These are phyloP conservation scores for Heterocephalus glaber DNA, from an alignment of 2,113 vertebrate species.

Conservation along the genomic window DNA sequence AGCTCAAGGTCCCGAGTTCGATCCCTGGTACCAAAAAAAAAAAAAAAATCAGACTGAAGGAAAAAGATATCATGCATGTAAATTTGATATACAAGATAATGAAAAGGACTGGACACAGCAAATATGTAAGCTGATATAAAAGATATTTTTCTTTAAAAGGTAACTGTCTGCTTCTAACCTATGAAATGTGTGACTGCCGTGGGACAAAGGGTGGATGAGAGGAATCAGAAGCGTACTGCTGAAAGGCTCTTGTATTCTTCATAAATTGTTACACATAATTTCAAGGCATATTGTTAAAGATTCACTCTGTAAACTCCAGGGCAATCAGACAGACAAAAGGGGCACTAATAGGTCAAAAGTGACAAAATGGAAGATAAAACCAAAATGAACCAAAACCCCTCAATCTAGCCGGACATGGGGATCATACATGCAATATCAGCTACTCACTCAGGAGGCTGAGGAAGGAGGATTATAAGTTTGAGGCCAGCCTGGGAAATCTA, in stretches of 20 bases:
- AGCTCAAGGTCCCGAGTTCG: too few species aligned
- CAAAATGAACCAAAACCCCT: not conserved
- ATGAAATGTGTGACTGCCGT: not conserved
- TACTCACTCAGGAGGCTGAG: not conserved
- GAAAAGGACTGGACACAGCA: not conserved
- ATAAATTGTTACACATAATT: not conserved
- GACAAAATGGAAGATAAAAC: slow-evolving; percentile 3
- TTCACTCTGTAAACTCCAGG: not conserved
- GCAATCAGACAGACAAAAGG: not conserved
- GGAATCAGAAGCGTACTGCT: not conserved
- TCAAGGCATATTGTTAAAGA: slow-evolving; percentile 1
- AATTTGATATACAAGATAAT: not conserved
- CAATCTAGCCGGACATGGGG: not conserved
- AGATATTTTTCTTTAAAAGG: not conserved
- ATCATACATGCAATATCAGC: not conserved
- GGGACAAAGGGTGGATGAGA: not conserved
- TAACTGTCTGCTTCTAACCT: not conserved
- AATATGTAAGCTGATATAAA: not conserved
- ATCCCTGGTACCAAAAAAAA: too few species aligned
- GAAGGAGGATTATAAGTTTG: not conserved
- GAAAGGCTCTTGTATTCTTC: not conserved
- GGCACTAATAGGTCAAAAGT: not conserved
- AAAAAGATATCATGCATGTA: not conserved
- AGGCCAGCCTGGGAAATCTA: not conserved
- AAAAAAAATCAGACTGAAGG: too few species aligned